Conservation (phyloP, 1,140 invertebrate species). For the Laodelphax striatellus region DNA sequence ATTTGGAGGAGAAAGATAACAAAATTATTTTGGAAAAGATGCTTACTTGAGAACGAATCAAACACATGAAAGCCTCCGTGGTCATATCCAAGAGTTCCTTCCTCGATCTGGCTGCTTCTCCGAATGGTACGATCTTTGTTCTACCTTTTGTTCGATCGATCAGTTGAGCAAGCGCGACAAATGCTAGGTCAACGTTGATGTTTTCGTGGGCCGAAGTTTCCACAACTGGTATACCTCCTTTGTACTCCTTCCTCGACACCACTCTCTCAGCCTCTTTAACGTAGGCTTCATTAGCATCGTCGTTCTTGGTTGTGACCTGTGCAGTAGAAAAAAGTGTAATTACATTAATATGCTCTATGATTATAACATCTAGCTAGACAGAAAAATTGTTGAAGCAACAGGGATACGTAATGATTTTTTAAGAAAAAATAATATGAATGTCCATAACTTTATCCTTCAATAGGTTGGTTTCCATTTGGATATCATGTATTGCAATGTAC, state of each 20-base stretch:
- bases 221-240: constrained; percentile 73
- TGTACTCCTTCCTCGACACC: constrained; percentile 83
- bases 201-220: constrained; percentile 95
- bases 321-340: background rate
- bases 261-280: constrained; percentile 83
- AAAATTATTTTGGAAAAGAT: background rate
- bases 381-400: too few relatives aligned
- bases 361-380: too few relatives aligned
- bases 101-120: constrained; percentile 71
- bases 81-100: constrained; percentile 82
- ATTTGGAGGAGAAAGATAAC: too few relatives aligned
- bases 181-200: constrained; percentile 91
- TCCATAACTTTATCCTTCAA: too few relatives aligned
- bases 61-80: constrained; percentile 73
- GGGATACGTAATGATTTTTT: too few relatives aligned
- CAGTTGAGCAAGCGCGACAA: constrained; percentile 83
- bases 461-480: too few relatives aligned
- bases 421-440: too few relatives aligned
- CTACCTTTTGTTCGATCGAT: constrained; percentile 65
- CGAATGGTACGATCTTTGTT: constrained; percentile 65
- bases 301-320: constrained; percentile 79
- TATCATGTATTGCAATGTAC: too few relatives aligned
- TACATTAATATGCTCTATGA: too few relatives aligned
- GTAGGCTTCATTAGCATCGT: constrained; percentile 80
- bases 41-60: constrained; percentile 64